Base-by-base conservation (phyloP, 2,888 invertebrate genomes). In the Lochmaea crataegi region DNA sequence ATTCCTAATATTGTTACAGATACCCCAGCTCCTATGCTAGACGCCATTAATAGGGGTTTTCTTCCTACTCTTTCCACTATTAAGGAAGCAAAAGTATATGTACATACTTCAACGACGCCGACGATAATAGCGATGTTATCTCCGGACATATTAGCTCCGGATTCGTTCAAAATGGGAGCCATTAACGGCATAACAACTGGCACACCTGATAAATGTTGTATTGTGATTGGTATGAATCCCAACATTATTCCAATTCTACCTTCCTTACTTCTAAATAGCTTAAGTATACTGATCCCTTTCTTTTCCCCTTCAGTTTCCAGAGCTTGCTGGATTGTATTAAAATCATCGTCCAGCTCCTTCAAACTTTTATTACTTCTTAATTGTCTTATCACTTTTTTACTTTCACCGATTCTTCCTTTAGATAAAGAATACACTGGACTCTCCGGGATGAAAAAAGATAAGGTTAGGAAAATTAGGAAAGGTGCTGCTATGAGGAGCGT, bases 231-330 rank as follows among this genome's bases (percentile, higher is more conserved):
- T 18, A 70, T 42, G 3, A 64, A 26, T 1, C 45, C 68, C 12
- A 68, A 60, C 16, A 32, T 14, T 5, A 58, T 7, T 10, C 42
- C 67, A 14, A 67, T 16, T n/a, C 67, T 57, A 11, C 58, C 58
- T 26, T 51, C 63, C 22, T 63, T 69, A 10, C 38, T 69, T 2
- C 18, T 14, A 32, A 69, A 56, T 14, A 69, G 9, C 1, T 32
- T 45, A 2, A 51, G 10, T 12, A 65, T 65, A 11, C 61, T 26
- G 5, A 45, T 48, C n/a, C 60, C 16, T 18, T 58, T 18, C 14
- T 38, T 32, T 18, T 32, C 51, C 11, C 12, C 7, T 53, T 68
- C 75, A 88, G 6, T 14, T 41, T 45, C 48, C 41, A 68, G 2
- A 41, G 12, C 18, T 38, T 42, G 60, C 16, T 42, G 45, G 11